A percentile compares a stretch with the other conserved stretches of the same genome.
These are phyloP conservation scores for Phortica magna DNA, from an alignment of 2,888 invertebrate genomes.

Conservation along the genomic window DNA sequence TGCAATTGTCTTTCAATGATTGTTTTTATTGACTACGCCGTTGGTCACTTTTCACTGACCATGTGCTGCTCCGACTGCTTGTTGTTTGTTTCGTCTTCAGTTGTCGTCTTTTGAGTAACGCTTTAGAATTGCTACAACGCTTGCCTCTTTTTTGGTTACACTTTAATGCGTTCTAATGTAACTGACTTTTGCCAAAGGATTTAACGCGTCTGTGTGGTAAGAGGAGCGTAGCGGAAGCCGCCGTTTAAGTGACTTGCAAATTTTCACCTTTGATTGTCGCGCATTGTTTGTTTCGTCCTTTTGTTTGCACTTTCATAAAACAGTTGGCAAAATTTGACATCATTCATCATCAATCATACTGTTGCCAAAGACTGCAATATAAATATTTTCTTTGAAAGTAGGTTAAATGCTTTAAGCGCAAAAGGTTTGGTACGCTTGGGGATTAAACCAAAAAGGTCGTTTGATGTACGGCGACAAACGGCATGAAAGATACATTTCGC, in stretches of 20 bases:
- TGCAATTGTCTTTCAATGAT: slow-evolving; percentile 70
- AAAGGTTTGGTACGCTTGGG: slow-evolving; percentile 15
- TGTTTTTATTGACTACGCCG: slow-evolving; percentile 61
- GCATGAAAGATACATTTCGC: too few relatives aligned
- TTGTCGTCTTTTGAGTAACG: slow-evolving; percentile 32
- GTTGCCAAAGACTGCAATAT: neutral
- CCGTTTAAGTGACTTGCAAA: slow-evolving; percentile 67
- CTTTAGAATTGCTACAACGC: slow-evolving; percentile 30
- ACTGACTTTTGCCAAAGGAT: slow-evolving; percentile 67
- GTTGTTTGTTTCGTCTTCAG: slow-evolving; percentile 24
- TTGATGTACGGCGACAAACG: slow-evolving; percentile 34
- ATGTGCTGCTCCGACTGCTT: neutral
- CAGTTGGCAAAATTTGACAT: slow-evolving; percentile 35
- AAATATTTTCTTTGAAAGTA: slow-evolving; percentile 63
- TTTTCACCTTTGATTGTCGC: slow-evolving; percentile 28
- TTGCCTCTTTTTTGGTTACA: slow-evolving; percentile 68
- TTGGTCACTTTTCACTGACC: too few relatives aligned
- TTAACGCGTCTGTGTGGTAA: too few relatives aligned
- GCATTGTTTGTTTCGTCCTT: slow-evolving; percentile 45
- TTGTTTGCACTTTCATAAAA: neutral
- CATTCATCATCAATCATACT: slow-evolving; percentile 66
- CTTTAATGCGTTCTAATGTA: slow-evolving; percentile 74
- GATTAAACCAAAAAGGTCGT: neutral
- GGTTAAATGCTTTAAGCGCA: slow-evolving; percentile 63
- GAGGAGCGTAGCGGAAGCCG: too few relatives aligned